Percentiles rank a stretch among this genome's conserved stretches.
phyloP scores from a whole-genome alignment of 2,797 vertebrate species.

The Pteronotus mesoamericanus region DNA sequence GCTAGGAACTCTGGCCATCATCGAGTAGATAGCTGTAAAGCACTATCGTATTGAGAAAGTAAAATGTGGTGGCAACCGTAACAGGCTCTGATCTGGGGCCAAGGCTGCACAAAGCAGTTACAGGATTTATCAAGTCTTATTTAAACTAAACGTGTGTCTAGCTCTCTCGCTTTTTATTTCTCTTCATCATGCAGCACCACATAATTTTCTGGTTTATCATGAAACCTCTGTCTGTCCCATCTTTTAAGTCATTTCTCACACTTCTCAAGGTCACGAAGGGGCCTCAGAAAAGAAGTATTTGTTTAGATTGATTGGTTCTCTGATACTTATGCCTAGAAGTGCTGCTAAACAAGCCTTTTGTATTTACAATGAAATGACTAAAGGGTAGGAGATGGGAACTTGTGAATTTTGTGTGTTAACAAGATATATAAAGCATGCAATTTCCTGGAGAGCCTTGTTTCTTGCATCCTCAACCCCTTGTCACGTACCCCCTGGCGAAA shows the following conservation, averaged over 20 bases:
- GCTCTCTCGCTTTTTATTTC: constrained; percentile 76
- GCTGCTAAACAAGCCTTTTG: constrained; percentile 83
- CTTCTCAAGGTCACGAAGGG: constrained; percentile 79
- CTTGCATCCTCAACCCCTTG: not conserved
- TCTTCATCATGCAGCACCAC: constrained; percentile 70
- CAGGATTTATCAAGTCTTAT: constrained; percentile 73
- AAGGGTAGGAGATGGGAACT: not conserved
- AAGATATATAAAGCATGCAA: constrained; percentile 81
- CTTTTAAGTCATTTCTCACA: constrained; percentile 73
- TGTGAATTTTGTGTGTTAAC: constrained; percentile 78
- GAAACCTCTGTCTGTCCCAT: constrained; percentile 70
- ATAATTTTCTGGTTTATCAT: constrained; percentile 74
- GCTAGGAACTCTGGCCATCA: constrained; percentile 72
- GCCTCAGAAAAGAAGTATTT: constrained; percentile 61
- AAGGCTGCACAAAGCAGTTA: constrained; percentile 51
- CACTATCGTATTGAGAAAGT: constrained; percentile 69
- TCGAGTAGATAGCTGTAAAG: constrained; percentile 76
- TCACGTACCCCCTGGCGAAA: not conserved
- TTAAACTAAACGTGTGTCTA: constrained; percentile 74
- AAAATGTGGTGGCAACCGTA: constrained; percentile 72
- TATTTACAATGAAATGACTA: constrained; percentile 64
- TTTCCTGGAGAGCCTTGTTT: constrained; percentile 75
- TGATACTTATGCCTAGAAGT: constrained; percentile 60
- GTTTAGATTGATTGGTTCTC: constrained; percentile 73
- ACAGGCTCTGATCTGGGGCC: constrained; percentile 58